Evolutionary conservation across 2,888 invertebrate genomes (phyloP), one percentile per base, ranked within the genome.

Genomic region (Arge pagana): DNA sequence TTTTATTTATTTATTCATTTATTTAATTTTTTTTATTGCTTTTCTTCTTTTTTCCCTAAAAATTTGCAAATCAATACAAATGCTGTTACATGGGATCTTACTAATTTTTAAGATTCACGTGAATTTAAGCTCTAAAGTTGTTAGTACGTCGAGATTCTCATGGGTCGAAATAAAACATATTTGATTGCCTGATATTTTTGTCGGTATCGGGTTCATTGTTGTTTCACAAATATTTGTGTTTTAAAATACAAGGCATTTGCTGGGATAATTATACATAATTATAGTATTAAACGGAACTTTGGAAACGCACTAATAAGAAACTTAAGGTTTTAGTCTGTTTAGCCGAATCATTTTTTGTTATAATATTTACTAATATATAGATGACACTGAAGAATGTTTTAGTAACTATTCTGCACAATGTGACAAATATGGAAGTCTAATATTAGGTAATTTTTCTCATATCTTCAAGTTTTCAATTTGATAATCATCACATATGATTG

Each of bases 371-470:
- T 45, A 45, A 45, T 45, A 33, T 21, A 40, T 43, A 21, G 30
- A 45, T 45, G 45, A 45, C 45, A 45, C 45, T 45, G 35, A 33
- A 45, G 45, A 45, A 45, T 45, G 45, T 45, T 45, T 45, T 45
- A 45, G 45, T 45, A 45, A 45, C 45, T 45, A 45, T 45, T 45
- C 45, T 35, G 33, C 45, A 45, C 35, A 45, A 33, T 45, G 35
- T 31, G 45, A 35, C 33, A 16, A 33, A 45, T 45, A 45, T 16
- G n/a, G 15, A 45, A 45, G 33, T 35, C 45, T 45, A 33, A 33
- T 19, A 45, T 35, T 45, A 45, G 23, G 33, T 45, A 45, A 33
- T 31, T n/a, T 33, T 33, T 7, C 3, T 45, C 23, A 19, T 42
- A 16, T 28, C 19, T 30, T 42, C n/a, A n/a, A n/a, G 31, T 10